A percentile compares a stretch with the other conserved stretches of the same genome.
These are phyloP conservation scores for Drosophila subpulchrella DNA, from an alignment of 1,140 invertebrate genomes.

Conservation along the genomic window DNA sequence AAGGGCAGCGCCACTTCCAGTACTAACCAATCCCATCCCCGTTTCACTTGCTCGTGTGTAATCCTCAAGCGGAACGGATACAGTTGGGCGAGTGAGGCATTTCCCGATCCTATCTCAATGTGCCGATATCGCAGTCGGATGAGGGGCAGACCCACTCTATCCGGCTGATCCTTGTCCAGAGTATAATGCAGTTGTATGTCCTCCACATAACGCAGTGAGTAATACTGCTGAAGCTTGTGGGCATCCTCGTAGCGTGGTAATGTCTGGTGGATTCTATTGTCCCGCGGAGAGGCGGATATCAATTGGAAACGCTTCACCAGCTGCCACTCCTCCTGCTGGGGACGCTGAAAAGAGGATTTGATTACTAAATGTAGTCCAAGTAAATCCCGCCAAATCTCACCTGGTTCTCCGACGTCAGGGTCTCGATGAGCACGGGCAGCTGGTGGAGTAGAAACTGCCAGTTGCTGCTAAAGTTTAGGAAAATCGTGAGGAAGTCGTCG, in stretches of 20 bases:
- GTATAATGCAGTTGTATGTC: slow-evolving; percentile 66
- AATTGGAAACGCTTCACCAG: slow-evolving; percentile 89
- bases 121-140: slow-evolving; percentile 67
- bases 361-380: background rate
- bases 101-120: slow-evolving; percentile 55
- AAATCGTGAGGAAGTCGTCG: slow-evolving; percentile 86
- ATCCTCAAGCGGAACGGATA: slow-evolving; percentile 64
- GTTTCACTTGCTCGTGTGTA: slow-evolving; percentile 32
- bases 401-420: slow-evolving; percentile 71
- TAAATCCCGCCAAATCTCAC: slow-evolving; percentile 15
- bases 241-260: slow-evolving; percentile 66
- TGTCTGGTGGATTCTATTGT: slow-evolving; percentile 28
- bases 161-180: slow-evolving; percentile 56
- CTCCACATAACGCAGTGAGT: slow-evolving; percentile 65
- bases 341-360: slow-evolving; percentile 52
- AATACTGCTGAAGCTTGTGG: slow-evolving; percentile 69
- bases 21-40: slow-evolving; percentile 41
- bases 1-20: slow-evolving; percentile 59
- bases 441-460: slow-evolving; percentile 85
- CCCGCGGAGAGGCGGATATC: slow-evolving; percentile 85
- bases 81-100: slow-evolving; percentile 44
- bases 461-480: slow-evolving; percentile 85
- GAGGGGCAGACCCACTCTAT: slow-evolving; percentile 63
- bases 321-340: slow-evolving; percentile 86
- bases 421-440: slow-evolving; percentile 87